Base-by-base conservation (phyloP, 1,140 invertebrate genomes). In the Drosophila trapezifrons region DNA sequence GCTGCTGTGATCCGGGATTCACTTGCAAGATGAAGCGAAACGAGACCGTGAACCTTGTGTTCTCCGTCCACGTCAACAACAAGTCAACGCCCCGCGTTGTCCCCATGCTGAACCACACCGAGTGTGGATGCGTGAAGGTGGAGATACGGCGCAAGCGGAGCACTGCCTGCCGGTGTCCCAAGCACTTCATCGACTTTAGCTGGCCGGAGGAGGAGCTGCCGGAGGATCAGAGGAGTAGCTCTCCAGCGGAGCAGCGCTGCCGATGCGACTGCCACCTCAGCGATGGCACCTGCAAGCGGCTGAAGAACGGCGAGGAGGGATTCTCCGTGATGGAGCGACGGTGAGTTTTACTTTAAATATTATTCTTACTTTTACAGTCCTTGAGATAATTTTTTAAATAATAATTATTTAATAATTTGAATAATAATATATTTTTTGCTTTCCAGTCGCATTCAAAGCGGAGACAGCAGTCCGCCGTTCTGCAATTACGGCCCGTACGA, bases 1-100 rank as follows among this genome's bases (percentile, higher is more conserved):
- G 96, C 42, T 97, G 96, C 90, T 97, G 96, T 81, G 46, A 52
- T 2, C 1, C 91, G 89, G 25, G 93, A 93, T 18, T 93, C 2
- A 94, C 93, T 20, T 97, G 96, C 84, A 93, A 93, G 1, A 69
- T 56, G 4, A 91, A 90, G 54, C 66, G 22, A 0, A 64, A 71
- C 12, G 54, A 76, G 13, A 69, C 42, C 12, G 90, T 91, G 20
- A 57, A 83, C 20, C 37, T 76, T 35, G 64, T 74, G 8, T 91
- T 91, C 46, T 20, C 12, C 38, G 67, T 66, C 18, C 59, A 67
- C 51, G 46, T 52, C 2, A 27, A 25, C 18, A 9, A 37, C 18
- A 35, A 35, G 27, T 9, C 2, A 3, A 2, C 20, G 52, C 38
- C 59, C 32, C 47, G 49, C 6, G 29, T 80, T 20, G 27, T 85